Evolutionary conservation across 2,797 vertebrate species (phyloP).

Genomic region (Chelidonichthys spinosus): DNA sequence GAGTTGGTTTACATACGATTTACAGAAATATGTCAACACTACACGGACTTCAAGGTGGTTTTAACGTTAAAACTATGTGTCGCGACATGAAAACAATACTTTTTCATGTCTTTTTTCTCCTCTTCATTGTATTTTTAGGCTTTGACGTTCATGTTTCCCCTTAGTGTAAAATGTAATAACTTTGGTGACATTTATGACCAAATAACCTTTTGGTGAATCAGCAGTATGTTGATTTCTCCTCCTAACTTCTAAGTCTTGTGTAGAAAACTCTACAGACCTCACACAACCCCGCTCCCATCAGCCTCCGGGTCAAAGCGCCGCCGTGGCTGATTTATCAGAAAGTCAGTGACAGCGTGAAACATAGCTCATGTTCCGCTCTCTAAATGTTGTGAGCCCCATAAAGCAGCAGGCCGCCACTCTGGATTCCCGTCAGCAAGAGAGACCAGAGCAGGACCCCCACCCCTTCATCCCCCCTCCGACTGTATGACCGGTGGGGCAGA

Average conservation of each 20-base stretch:
- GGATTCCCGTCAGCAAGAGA: constrained; percentile 27
- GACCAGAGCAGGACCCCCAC: neutral
- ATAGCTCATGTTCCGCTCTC: neutral
- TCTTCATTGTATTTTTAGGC: neutral
- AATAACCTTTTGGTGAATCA: too few species aligned
- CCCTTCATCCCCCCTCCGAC: neutral
- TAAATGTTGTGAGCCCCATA: neutral
- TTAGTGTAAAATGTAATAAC: neutral
- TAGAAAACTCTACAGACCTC: too few species aligned
- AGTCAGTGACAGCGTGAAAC: neutral
- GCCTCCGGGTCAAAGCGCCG: neutral
- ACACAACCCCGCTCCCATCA: too few species aligned
- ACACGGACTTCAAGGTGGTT: neutral
- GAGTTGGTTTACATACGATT: neutral
- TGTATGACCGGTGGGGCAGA: constrained; percentile 34
- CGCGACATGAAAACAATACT: neutral
- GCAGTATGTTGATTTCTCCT: too few species aligned
- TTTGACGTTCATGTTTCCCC: neutral
- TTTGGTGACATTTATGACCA: neutral
- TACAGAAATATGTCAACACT: neutral
- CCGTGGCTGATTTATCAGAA: neutral
- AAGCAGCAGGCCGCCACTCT: constrained; percentile 30
- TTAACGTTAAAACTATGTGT: too few species aligned
- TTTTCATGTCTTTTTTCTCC: neutral
- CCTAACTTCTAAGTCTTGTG: too few species aligned